Conservation (phyloP, 30 jellyfish, hydroid and myxozoan species). For the Rhopilema esculentum region DNA sequence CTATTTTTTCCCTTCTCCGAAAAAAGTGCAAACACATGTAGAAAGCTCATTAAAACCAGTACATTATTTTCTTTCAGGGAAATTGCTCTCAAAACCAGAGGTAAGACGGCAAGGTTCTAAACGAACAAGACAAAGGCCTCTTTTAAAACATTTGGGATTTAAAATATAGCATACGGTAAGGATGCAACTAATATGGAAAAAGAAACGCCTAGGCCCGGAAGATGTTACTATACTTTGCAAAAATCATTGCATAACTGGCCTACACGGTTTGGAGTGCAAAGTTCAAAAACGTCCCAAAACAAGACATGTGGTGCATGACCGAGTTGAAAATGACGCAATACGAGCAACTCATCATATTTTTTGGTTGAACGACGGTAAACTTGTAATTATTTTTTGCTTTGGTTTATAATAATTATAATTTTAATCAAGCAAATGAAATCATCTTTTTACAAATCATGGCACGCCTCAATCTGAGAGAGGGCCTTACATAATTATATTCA, state of each 20-base stretch:
- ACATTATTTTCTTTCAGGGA: too few relatives aligned
- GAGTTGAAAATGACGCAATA: background rate
- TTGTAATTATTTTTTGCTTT: background rate
- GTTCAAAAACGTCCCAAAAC: slow-evolving; percentile 8
- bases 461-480: too few relatives aligned
- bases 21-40: too few relatives aligned
- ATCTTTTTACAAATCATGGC: background rate
- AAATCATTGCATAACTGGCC: background rate
- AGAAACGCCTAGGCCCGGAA: too few relatives aligned
- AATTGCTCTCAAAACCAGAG: too few relatives aligned
- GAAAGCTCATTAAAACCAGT: too few relatives aligned
- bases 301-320: background rate
- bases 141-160: too few relatives aligned
- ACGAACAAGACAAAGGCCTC: too few relatives aligned
- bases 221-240: background rate
- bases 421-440: background rate
- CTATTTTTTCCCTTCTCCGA: too few relatives aligned
- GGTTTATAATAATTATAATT: background rate
- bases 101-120: too few relatives aligned
- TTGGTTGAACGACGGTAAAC: background rate
- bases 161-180: too few relatives aligned
- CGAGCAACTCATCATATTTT: background rate
- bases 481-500: background rate
- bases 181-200: too few relatives aligned
- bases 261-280: background rate